Base-by-base conservation (phyloP, 2,888 invertebrate species). In the Phyto melanocephala region DNA sequence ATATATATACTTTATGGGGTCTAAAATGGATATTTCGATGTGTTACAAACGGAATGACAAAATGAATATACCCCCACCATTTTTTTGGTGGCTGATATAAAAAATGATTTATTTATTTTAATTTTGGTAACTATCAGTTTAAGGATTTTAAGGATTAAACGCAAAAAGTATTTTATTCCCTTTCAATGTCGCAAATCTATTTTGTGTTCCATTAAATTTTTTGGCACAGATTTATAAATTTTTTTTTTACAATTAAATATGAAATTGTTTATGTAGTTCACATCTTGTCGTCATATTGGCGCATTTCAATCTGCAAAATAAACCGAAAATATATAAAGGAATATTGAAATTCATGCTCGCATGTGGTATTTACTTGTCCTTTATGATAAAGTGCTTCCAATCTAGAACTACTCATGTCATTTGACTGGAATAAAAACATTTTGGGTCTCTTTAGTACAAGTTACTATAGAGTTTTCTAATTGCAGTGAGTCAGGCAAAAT, bases 301-400 rank as follows among this genome's bases (percentile, higher is more conserved):
- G 75, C 75, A 58, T 56, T 76, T 58, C 37, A 24, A 17, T 68
- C 40, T 24, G 10, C 7, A 13, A 52, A 37, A 67, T 2, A 52
- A 52, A 52, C n/a, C 2, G 22, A 71, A 58, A 75, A 35, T n/a
- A n/a, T n/a, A 24, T 0, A 47, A 47, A 24, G 28, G 47, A 24
- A 42, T 33, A 75, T 47, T 71, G 33, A 71, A 37, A 28, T 35
- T 37, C 24, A 4, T 50, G 47, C 47, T 60, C 13, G 47, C 47
- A 71, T 71, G 71, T 58, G 50, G 37, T 60, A 50, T 76, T 76
- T 60, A 15, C 45, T 62, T 47, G 70, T 70, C 70, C 70, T 77
- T 70, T 45, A 11, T 63, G 37, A 22, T 11, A 8, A 68, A 58
- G n/a, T 47, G 28, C 17, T 13, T 20, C 67, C 13, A 52, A 62